These are phyloP conservation scores for Emydura subglobosa DNA, from an alignment of 2,113 vertebrate species.

Conservation along the genomic window DNA sequence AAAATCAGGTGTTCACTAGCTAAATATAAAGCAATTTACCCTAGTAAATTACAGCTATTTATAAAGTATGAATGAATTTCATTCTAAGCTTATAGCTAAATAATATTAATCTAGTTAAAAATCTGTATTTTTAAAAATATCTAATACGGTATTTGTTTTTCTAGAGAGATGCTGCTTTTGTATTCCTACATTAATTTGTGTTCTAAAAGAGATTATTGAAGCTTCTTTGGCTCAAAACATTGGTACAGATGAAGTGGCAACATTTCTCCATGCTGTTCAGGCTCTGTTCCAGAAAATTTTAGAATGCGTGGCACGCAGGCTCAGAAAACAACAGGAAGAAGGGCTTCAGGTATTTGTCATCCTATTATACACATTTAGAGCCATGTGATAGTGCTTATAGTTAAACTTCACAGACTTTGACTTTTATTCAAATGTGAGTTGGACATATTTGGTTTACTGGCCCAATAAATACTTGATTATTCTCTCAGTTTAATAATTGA, in stretches of 20 bases:
- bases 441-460: neutral
- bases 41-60: neutral
- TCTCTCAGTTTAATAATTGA: neutral
- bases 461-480: accelerated
- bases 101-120: neutral
- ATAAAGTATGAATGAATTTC: neutral
- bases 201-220: constrained; percentile 87
- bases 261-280: constrained; percentile 81
- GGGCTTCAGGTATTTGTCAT: constrained; percentile 82
- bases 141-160: neutral
- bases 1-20: neutral
- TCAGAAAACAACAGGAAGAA: constrained; percentile 84
- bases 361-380: neutral
- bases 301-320: constrained; percentile 80
- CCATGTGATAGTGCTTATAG: neutral
- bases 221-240: constrained; percentile 66
- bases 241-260: constrained; percentile 61
- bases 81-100: neutral
- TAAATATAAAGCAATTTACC: neutral
- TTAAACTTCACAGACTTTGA: too few relatives aligned
- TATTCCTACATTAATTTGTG: constrained; percentile 81
- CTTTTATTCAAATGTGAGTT: neutral
- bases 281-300: constrained; percentile 91
- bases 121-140: neutral
- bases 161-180: constrained; percentile 85